Evolutionary conservation across 2,888 invertebrate genomes (phyloP).

Genomic region (Euzetes globulus): DNA sequence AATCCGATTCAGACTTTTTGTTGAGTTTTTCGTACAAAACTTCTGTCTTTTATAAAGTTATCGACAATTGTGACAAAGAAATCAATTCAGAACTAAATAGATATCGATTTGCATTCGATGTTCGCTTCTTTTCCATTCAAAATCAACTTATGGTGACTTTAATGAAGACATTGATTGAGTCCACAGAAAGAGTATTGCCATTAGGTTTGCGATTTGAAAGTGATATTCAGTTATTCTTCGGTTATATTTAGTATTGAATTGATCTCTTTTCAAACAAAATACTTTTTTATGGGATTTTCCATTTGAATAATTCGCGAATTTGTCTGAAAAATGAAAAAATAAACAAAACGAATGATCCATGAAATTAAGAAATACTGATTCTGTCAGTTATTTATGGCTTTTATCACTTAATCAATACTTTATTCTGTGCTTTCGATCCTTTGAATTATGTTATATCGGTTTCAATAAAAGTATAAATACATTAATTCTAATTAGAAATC

Average conservation of each 20-base stretch:
- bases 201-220: background rate
- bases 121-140: constrained; percentile 16
- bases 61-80: background rate
- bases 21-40: background rate
- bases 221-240: background rate
- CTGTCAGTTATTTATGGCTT: too few species aligned
- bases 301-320: too few species aligned
- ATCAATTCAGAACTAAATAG: background rate
- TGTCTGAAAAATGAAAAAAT: too few species aligned
- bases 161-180: background rate
- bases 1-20: background rate
- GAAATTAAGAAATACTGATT: too few species aligned
- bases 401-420: too few species aligned
- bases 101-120: constrained; percentile 24
- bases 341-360: too few species aligned
- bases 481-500: too few species aligned
- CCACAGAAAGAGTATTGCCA: background rate
- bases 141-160: background rate
- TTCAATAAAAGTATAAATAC: too few species aligned
- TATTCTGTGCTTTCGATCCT: too few species aligned
- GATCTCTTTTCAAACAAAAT: background rate
- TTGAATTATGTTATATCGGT: too few species aligned
- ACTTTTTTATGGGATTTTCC: background rate
- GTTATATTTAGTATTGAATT: background rate
- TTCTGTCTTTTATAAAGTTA: background rate